Conservation (phyloP, 2,113 vertebrate genomes). For the Uropsilus gracilis region DNA sequence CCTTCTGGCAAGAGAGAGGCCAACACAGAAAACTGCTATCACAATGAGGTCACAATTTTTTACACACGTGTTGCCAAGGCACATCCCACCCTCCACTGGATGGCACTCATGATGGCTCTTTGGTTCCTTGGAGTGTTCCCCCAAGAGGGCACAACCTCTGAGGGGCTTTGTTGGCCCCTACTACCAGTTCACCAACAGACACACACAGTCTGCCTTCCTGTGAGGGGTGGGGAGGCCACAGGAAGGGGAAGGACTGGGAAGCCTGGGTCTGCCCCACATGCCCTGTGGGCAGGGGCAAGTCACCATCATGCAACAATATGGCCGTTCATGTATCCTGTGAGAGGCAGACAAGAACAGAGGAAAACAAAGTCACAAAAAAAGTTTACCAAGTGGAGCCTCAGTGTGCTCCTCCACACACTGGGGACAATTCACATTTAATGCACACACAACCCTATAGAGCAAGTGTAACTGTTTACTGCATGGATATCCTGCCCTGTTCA, state of each 20-base stretch:
- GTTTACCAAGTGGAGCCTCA: not conserved
- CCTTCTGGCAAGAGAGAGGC: conserved; percentile 67
- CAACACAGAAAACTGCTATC: conserved; percentile 64
- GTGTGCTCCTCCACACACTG: not conserved
- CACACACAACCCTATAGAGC: not conserved
- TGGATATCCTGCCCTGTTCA: not conserved
- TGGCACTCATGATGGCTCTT: conserved; percentile 25
- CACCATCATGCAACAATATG: too few relatives aligned
- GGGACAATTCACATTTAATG: not conserved
- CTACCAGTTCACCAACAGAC: not conserved
- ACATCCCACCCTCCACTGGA: conserved; percentile 46
- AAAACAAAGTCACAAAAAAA: not conserved
- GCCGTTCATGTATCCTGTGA: not conserved
- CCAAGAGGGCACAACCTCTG: not conserved
- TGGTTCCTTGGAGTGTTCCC: not conserved
- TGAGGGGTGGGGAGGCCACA: not conserved
- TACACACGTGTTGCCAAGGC: conserved; percentile 49
- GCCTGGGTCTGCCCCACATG: not conserved
- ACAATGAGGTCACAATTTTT: conserved; percentile 43
- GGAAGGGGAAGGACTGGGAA: not conserved
- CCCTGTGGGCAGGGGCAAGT: not conserved
- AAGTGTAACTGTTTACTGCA: not conserved
- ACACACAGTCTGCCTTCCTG: not conserved
- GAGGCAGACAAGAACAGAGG: not conserved
- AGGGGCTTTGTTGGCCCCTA: not conserved